A percentile compares a stretch with the other conserved stretches of the same genome.
phyloP scores from a whole-genome alignment of 2,113 vertebrate genomes.

The Eretmochelys imbricata region DNA sequence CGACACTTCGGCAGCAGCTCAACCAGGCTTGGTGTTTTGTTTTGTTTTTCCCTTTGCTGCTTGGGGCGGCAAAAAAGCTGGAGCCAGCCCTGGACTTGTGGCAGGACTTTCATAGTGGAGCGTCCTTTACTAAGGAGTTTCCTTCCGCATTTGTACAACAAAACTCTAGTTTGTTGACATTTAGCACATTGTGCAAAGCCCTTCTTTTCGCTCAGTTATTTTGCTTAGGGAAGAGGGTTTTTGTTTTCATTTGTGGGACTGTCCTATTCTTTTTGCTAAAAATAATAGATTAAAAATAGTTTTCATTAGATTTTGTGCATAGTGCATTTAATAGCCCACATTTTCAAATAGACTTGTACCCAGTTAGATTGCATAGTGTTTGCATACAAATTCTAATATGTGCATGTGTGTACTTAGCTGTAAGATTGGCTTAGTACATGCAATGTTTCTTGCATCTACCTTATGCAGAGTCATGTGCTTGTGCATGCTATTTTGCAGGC shows the following conservation, averaged over 20 bases:
- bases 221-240: background rate
- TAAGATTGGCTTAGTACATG: rapidly evolving
- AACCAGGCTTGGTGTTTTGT: too few species aligned
- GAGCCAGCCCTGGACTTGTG: background rate
- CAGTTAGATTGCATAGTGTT: background rate
- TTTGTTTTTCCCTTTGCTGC: too few species aligned
- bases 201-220: background rate
- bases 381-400: background rate
- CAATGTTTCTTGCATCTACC: background rate
- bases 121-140: background rate
- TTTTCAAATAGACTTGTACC: background rate
- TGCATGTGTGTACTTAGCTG: background rate
- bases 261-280: background rate
- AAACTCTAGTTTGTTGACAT: background rate
- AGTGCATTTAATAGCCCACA: background rate
- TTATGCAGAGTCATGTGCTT: rapidly evolving
- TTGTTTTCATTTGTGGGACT: rapidly evolving
- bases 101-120: background rate
- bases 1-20: too few species aligned
- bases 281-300: background rate
- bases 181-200: background rate
- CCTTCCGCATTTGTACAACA: background rate
- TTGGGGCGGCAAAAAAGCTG: too few species aligned
- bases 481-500: background rate
- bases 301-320: background rate